phyloP scores from a whole-genome alignment of 1,140 invertebrate genomes.

The Trypoxylus dichotomus region DNA sequence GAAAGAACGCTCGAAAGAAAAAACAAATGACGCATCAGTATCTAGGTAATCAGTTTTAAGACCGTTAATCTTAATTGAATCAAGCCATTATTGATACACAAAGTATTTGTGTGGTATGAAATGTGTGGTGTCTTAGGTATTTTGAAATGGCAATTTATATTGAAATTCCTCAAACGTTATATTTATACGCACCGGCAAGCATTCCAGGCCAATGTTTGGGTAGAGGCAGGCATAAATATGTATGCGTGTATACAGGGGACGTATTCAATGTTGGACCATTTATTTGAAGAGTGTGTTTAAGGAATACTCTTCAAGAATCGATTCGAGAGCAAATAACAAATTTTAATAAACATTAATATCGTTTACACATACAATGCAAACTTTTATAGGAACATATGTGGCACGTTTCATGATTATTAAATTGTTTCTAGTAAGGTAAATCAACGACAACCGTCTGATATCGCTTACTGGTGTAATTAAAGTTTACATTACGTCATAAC shows the following conservation, averaged over 20 bases:
- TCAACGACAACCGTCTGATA: no score
- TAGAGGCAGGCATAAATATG: not conserved
- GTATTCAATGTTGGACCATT: not conserved
- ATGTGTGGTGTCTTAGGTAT: not conserved
- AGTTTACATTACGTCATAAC: no score
- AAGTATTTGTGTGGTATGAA: not conserved
- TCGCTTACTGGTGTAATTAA: no score
- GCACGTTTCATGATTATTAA: no score
- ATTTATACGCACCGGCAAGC: not conserved
- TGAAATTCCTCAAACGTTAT: conserved; percentile 14
- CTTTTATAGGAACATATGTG: no score
- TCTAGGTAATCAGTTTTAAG: not conserved
- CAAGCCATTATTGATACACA: not conserved
- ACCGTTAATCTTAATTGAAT: not conserved
- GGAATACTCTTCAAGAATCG: no score
- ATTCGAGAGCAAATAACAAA: no score
- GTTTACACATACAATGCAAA: no score
- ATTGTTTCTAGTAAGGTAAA: no score
- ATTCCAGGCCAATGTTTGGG: conserved; percentile 17
- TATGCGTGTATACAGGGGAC: not conserved
- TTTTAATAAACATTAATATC: no score
- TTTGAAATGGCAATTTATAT: conserved; percentile 21
- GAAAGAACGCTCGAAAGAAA: no score
- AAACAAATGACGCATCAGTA: not conserved
- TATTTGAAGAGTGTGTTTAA: no score